Conservation (phyloP, 2,113 vertebrate genomes). For the Glareola pratincola region DNA sequence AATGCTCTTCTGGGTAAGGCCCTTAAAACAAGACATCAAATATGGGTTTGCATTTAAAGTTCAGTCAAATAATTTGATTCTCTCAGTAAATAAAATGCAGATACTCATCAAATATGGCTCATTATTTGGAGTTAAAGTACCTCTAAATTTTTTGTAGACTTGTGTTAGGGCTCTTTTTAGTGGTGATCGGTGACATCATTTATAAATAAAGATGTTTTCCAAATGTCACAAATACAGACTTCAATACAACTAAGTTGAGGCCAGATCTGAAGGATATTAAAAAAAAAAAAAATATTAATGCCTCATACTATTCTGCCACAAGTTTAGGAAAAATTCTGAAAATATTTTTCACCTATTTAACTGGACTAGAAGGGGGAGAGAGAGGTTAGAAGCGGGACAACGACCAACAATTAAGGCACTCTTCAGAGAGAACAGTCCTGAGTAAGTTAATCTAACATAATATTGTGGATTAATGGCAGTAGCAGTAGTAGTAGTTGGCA, state of each 20-base stretch:
- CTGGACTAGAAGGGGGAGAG: neutral
- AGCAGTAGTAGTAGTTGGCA: neutral
- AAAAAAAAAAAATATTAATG: neutral
- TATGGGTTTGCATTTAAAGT: neutral
- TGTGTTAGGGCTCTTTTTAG: neutral
- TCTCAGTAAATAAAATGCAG: neutral
- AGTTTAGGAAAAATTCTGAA: neutral
- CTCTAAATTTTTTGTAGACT: neutral
- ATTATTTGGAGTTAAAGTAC: neutral
- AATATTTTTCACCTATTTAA: neutral
- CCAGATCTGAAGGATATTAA: neutral
- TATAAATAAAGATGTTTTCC: neutral
- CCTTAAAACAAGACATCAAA: neutral
- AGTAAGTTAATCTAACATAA: neutral
- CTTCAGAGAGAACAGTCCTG: neutral
- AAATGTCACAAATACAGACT: neutral
- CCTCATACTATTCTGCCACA: neutral
- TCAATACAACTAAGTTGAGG: neutral
- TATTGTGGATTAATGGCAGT: neutral
- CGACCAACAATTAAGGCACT: neutral
- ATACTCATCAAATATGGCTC: neutral
- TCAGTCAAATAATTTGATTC: neutral
- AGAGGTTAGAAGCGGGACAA: neutral
- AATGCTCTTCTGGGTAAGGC: neutral
- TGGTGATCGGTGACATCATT: accelerated